A percentile compares a stretch with the other conserved stretches of the same genome.
Conservation (phyloP, 2,113 vertebrate genomes). For the Suricata suricatta region DNA sequence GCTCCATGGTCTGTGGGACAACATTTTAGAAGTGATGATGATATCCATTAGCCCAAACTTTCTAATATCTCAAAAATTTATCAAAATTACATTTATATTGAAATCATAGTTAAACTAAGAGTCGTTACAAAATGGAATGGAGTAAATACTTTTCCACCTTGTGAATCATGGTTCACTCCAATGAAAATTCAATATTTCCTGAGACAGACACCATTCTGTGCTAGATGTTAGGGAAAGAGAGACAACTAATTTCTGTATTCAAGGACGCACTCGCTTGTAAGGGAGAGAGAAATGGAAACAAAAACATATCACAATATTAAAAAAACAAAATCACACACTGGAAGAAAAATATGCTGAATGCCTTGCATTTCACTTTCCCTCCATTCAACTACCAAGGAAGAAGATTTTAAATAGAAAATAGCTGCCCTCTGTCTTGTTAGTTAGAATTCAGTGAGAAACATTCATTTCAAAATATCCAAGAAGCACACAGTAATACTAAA, state of each 20-base stretch:
- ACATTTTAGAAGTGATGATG: not conserved
- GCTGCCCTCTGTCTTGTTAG: slow-evolving; percentile 3
- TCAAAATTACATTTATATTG: slow-evolving; percentile 1
- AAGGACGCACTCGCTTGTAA: not conserved
- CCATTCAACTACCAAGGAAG: not conserved
- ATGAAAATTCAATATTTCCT: not conserved
- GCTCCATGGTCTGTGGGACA: not conserved
- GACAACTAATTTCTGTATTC: not conserved
- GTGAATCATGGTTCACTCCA: not conserved
- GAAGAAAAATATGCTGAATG: not conserved
- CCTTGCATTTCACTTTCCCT: not conserved
- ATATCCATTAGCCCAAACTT: not conserved
- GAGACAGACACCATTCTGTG: not conserved
- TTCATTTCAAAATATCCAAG: slow-evolving; percentile 18
- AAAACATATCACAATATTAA: not conserved
- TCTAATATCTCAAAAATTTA: not conserved
- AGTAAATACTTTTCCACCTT: not conserved
- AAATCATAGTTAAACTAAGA: slow-evolving; percentile 1
- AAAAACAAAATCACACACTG: not conserved
- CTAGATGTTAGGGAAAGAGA: not conserved
- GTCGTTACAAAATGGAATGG: not conserved
- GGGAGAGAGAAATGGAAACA: not conserved
- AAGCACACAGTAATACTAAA: not conserved
- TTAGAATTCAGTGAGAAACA: slow-evolving; percentile 46
- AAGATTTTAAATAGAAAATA: slow-evolving; percentile 25